Evolutionary conservation across 2,888 invertebrate genomes (phyloP), one percentile per base, ranked within the genome.

Genomic region (Acrobasis consociella): DNA sequence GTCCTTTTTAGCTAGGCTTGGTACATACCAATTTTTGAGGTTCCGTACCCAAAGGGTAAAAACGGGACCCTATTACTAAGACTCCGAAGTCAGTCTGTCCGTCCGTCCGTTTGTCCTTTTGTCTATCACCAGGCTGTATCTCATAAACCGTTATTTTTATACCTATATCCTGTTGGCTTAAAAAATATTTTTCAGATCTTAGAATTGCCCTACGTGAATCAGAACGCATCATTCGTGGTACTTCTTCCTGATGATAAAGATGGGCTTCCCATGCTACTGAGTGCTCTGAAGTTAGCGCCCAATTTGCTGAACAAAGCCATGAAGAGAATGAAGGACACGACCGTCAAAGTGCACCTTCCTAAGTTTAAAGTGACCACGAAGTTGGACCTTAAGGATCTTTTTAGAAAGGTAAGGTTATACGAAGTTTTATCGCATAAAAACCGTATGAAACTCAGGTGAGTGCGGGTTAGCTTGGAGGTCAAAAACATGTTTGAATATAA

Each of bases 161-260:
- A 22, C 2, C 3, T 22, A 22, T 22, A 22, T 3, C 22, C 3
- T 22, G 22, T 31, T 31, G 31, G 31, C 39, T 50, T 53, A 31
- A 62, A 51, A 22, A 63, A 64, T 9, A 1, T 50, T 50, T 50
- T 46, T 46, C 46, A 93, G 94, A 93, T 96, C 5, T 73, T 98
- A 61, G 95, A 95, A 79, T 73, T 98, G 70, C 96, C 96, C 0
- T 98, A 97, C 75, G 81, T 87, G 63, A 94, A 94, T 17, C 85
- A 91, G 0, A 87, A 94, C 53, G 79, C 95, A 9, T 94, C 95
- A 50, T 95, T 97, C 94, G 72, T 97, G 0, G 90, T 97, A 53
- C 85, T 97, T 31, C 85, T 97, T 63, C 97, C 97, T 0, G 13
- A 38, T 3, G 51, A 60, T 9, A 56, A 13, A 9, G 17, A 56